Base-by-base conservation (phyloP, 2,888 invertebrate species). In the Meandrusa payeni region DNA sequence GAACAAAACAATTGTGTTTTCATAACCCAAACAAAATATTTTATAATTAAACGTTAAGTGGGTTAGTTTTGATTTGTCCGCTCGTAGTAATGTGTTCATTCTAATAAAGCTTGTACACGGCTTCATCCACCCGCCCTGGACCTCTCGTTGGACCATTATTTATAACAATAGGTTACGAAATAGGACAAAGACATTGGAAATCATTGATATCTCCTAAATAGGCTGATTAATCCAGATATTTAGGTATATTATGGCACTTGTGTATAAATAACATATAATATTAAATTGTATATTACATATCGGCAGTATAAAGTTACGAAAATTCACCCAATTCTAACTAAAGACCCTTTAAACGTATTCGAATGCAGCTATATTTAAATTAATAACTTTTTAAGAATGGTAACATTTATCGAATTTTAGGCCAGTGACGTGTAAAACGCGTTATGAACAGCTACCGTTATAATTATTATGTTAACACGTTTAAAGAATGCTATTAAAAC, bases 221-320 rank as follows among this genome's bases (percentile, higher is more conserved):
- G 73, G 73, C 69, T 75, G 75, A 73, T 57, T 66, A 56, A 64
- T 69, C 72, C 74, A 42, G 62, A 58, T 52, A 68, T 76, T 70
- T 60, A 61, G 58, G 57, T 66, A 59, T 57, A 65, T 67, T 83
- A 83, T 85, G 83, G 83, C 83, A 85, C 83, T 74, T 79, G 72
- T 71, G 68, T 68, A 70, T 71, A 69, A 66, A 66, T 70, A 70
- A 65, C 59, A 64, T 71, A 69, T 71, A 69, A 71, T 53, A 37
- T 48, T 54, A 57, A 70, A 63, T 62, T 67, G 61, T 69, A 57
- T 69, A 71, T 64, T 70, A 72, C 69, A 73, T 65, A 64, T 65
- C 55, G 64, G 57, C 60, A 60, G 57, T 58, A 63, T 57, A 49
- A 51, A 55, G 59, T 50, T 53, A 50, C 41, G 54, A 59, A 66